Conservation (phyloP, 1,140 invertebrate species). For the Chlorops oryzae region DNA sequence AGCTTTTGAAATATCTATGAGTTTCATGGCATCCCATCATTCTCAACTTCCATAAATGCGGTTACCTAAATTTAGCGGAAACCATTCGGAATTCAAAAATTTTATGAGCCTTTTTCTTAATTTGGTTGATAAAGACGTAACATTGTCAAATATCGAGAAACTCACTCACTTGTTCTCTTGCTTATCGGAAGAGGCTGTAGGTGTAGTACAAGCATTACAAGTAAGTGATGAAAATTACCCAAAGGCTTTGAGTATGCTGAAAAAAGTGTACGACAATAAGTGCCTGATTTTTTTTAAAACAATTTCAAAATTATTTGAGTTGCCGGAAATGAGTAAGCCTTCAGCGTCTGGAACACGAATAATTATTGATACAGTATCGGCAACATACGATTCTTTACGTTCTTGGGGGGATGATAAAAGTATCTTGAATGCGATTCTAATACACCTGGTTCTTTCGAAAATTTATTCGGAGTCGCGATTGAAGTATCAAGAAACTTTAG, state of each 20-base stretch:
- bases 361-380: constrained; percentile 10
- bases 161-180: too few relatives aligned
- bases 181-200: too few relatives aligned
- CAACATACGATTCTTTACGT: constrained; percentile 9
- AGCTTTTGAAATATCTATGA: constrained; percentile 1
- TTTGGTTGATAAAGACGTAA: constrained; percentile 2
- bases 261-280: constrained; percentile 11
- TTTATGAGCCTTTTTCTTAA: constrained; percentile 6
- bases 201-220: constrained; percentile 9
- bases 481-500: constrained; percentile 8
- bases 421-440: constrained; percentile 4
- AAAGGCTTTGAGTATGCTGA: constrained; percentile 11
- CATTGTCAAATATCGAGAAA: constrained; percentile 10
- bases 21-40: not conserved
- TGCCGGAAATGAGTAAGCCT: constrained; percentile 2
- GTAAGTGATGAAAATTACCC: constrained; percentile 8
- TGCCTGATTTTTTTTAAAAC: constrained; percentile 8
- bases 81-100: constrained; percentile 5
- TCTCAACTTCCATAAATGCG: constrained; percentile 4
- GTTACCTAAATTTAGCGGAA: constrained; percentile 7
- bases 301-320: not conserved
- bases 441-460: constrained; percentile 12
- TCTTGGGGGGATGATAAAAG: constrained; percentile 10
- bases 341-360: constrained; percentile 3
- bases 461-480: constrained; percentile 7